Percentiles rank a stretch among this genome's conserved stretches.
Evolutionary conservation across 1,140 invertebrate species (phyloP).

Genomic region (Alviniconcha marisindica): DNA sequence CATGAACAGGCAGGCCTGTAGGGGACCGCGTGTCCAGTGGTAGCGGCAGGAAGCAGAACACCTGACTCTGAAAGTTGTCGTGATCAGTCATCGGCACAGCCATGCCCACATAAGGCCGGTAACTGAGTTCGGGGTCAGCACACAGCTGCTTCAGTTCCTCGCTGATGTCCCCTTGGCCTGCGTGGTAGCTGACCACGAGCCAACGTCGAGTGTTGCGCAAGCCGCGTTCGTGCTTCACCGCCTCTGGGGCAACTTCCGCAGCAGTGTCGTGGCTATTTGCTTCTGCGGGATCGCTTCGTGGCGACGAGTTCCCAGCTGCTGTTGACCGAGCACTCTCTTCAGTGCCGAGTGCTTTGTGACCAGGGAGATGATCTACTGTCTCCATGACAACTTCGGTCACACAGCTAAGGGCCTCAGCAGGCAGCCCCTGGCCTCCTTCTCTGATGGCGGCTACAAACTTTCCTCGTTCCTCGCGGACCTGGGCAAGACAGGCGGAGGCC

Average conservation of each 20-base stretch:
- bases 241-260: too few species aligned
- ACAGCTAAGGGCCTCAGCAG: neutral
- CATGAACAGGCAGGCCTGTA: conserved; percentile 68
- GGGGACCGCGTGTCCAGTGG: conserved; percentile 54
- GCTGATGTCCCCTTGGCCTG: neutral
- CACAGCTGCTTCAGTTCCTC: neutral
- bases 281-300: too few species aligned
- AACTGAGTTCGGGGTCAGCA: conserved; percentile 22
- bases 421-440: neutral
- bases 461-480: neutral
- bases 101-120: conserved; percentile 33
- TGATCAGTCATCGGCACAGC: neutral
- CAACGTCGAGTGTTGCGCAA: neutral
- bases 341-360: neutral
- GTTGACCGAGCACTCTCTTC: too few species aligned
- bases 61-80: conserved; percentile 40
- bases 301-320: too few species aligned
- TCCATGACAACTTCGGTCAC: neutral
- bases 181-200: conserved; percentile 32
- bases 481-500: neutral
- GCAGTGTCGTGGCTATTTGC: too few species aligned
- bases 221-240: too few species aligned
- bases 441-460: neutral
- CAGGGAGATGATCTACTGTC: neutral
- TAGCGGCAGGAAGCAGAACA: conserved; percentile 71